Evolutionary conservation across 2,113 vertebrate genomes (phyloP), one percentile per base, ranked within the genome.

Genomic region (Noturus placidus): DNA sequence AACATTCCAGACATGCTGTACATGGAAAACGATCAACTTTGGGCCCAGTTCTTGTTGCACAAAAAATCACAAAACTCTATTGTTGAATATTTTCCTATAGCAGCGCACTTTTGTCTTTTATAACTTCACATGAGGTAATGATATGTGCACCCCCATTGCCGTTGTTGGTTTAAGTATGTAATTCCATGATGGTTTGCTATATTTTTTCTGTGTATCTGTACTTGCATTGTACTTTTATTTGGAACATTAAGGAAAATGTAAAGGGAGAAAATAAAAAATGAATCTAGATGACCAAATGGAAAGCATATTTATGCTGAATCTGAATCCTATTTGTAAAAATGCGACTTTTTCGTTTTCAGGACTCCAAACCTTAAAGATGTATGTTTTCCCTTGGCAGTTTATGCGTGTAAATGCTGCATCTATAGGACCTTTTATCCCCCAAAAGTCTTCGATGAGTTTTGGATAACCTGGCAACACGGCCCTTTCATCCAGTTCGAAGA

Each of bases 301-400:
- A 79, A 80, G 1, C 22, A 35, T 79, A 50, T 56, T 35, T 33
- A 56, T 80, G 30, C 19, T 56, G 2, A 79, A 19, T 30, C 19
- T 22, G 30, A 80, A 33, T 80, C 11, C 20, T 59, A 80, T 57
- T 35, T 59, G 19, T n/a, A 79, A 59, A 81, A 35, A 59, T 57
- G 20, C 10, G 27, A 27, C 5, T 27, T 42, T 42, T 7, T 27
- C 42, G 35, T 57, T 82, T 82, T 61, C 54, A 20, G 7, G 50
- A 30, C 54, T 80, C 50, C 85, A 79, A 82, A 99, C 98, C 97
- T 99, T 97, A 92, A 99, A 99, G 20, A 99, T 93, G 84, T 99
- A 99, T 11, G 97, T 98, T 94, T 99, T 99, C 83, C 98, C 98
- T 91, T 99, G 96, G 91, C 98, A 99, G 95, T 99, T 99, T 94